phyloP scores from a whole-genome alignment of 2,113 vertebrate species.

The Micromys minutus region DNA sequence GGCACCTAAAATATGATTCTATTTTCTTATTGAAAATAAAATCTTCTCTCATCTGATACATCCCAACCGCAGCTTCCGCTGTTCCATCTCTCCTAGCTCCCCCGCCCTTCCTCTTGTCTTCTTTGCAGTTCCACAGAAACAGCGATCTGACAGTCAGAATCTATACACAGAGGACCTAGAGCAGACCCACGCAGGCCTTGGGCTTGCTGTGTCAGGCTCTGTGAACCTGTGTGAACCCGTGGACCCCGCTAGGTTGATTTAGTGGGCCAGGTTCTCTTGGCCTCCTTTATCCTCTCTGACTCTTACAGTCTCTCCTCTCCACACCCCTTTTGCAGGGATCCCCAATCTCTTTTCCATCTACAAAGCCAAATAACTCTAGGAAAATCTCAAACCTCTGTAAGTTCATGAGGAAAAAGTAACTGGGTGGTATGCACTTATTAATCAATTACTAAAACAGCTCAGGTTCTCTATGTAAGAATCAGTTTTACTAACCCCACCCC shows the following conservation, averaged over 20 bases:
- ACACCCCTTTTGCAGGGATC: not conserved
- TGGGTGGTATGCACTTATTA: not conserved
- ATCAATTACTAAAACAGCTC: not conserved
- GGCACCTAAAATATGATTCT: not conserved
- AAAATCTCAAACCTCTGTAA: not conserved
- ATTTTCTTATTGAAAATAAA: not conserved
- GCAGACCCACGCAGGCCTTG: no score
- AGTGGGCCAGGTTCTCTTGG: no score
- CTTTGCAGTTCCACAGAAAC: no score
- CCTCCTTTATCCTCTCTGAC: no score
- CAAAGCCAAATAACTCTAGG: not conserved
- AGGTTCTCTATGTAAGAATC: not conserved
- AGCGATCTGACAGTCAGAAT: no score
- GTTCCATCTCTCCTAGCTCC: not conserved
- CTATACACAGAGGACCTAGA: no score
- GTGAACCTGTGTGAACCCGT: no score
- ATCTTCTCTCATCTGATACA: not conserved
- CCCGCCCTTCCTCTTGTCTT: not conserved
- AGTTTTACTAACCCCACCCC: no score
- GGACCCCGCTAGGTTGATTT: no score
- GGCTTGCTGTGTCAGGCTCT: no score
- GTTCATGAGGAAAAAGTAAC: not conserved
- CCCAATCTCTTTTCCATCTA: not conserved
- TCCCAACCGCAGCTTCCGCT: not conserved
- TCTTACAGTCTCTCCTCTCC: no score